Percentiles rank a stretch among this genome's conserved stretches.
Evolutionary conservation across 2,797 vertebrate species (phyloP).

Genomic region (Champsocephalus gunnari): DNA sequence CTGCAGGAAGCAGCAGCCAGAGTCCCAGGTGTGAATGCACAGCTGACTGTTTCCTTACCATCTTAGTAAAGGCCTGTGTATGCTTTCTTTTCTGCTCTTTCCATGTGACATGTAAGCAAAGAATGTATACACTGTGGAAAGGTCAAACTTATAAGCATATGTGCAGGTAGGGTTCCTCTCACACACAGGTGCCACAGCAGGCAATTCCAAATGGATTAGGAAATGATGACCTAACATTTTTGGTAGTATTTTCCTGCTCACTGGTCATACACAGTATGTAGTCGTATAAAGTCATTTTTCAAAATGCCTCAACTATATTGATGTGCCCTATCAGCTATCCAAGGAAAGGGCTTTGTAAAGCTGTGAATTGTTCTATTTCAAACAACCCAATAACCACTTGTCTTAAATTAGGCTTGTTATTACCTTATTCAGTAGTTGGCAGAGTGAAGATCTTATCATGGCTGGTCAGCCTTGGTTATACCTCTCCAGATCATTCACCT

Average conservation of each 20-base stretch:
- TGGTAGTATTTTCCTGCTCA: slow-evolving; percentile 63
- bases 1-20: slow-evolving; percentile 74
- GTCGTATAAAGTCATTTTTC: slow-evolving; percentile 72
- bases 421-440: slow-evolving; percentile 72
- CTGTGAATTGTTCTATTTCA: slow-evolving; percentile 83
- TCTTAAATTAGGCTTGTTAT: slow-evolving; percentile 83
- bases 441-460: slow-evolving; percentile 63
- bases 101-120: slow-evolving; percentile 73
- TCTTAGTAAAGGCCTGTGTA: slow-evolving; percentile 81
- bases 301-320: slow-evolving; percentile 83
- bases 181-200: slow-evolving; percentile 57
- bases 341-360: slow-evolving; percentile 83
- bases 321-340: slow-evolving; percentile 79
- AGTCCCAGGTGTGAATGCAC: slow-evolving; percentile 80
- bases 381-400: slow-evolving; percentile 82
- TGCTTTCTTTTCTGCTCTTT: slow-evolving; percentile 76
- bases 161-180: slow-evolving; percentile 56
- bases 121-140: slow-evolving; percentile 80
- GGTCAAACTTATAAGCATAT: slow-evolving; percentile 55
- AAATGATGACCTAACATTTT: slow-evolving; percentile 56
- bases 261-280: slow-evolving; percentile 64
- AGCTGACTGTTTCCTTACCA: slow-evolving; percentile 79
- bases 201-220: slow-evolving; percentile 57
- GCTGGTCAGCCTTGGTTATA: slow-evolving; percentile 66
- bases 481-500: slow-evolving; percentile 70